Base-by-base conservation (phyloP, 2,888 invertebrate species). In the Erynnis tages region DNA sequence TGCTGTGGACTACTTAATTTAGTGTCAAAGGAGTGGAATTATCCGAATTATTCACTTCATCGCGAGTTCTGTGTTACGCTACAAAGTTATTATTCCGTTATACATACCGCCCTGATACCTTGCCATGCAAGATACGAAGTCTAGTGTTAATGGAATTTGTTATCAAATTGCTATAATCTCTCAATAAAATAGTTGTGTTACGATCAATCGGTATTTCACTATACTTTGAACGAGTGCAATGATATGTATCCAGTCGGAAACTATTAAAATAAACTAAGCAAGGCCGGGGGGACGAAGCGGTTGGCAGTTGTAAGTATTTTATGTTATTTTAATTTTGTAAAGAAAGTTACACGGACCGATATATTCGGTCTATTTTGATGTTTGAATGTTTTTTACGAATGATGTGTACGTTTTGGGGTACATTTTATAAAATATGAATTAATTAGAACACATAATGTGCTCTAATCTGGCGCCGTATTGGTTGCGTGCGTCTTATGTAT, bases 211-310 rank as follows among this genome's bases (percentile, higher is more conserved):
- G 68, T 67, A 72, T 66, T 65, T 71, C 68, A 67, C 60, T 69
- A 61, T 69, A 69, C 71, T 67, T 66, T 71, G 63, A 56, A 61
- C 67, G 59, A 67, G 71, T 73, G 73, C 63, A 69, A 69, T 70
- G 69, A 64, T 63, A 66, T 71, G 79, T 73, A 73, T 67, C 69
- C 65, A 67, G 72, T 71, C 71, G 73, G 72, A 73, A 66, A 70
- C 67, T 69, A 61, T 55, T 65, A 66, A 71, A 76, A 67, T 60
- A 72, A 75, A 73, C 69, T 73, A 73, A 67, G 68, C 60, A 63
- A 56, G 63, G 66, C 56, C 57, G 57, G 62, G 54, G 57, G 57
- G 55, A 30, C 32, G 45, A 46, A 47, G 41, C 10, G 37, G 25
- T 44, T 35, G 45, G 41, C 38, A 58, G 41, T 21, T 29, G 65